Evolutionary conservation across 1,140 invertebrate genomes (phyloP).

Genomic region (Hyles vespertilio): DNA sequence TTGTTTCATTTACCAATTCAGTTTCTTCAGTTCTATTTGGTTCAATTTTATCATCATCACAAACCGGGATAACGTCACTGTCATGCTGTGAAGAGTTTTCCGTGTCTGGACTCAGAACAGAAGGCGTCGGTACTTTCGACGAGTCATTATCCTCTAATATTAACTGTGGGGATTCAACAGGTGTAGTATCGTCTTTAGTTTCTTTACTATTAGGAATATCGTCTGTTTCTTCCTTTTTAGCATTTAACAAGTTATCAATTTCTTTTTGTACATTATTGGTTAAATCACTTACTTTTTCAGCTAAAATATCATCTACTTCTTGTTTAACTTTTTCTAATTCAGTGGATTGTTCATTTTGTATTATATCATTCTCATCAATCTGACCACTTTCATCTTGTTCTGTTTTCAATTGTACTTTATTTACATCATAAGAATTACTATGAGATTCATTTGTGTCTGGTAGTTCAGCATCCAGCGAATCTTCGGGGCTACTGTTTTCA

Average conservation of each 20-base stretch:
- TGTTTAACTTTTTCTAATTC: constrained; percentile 3
- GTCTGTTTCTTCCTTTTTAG: too few relatives aligned
- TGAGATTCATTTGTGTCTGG: background rate
- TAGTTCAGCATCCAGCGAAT: background rate
- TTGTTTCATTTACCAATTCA: background rate
- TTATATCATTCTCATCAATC: constrained; percentile 3
- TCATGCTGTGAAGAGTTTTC: background rate
- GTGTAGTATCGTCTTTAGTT: too few relatives aligned
- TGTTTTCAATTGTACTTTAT: background rate
- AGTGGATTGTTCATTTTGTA: background rate
- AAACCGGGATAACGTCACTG: background rate
- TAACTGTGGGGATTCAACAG: too few relatives aligned
- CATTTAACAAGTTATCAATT: constrained; percentile 4
- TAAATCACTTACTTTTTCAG: constrained; percentile 1
- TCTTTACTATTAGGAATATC: too few relatives aligned
- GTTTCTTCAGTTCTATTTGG: background rate
- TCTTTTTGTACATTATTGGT: background rate
- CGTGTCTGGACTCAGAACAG: too few relatives aligned
- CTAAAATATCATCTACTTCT: constrained; percentile 3
- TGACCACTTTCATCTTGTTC: background rate
- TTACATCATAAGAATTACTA: background rate
- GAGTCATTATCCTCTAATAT: too few relatives aligned
- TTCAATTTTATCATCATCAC: background rate
- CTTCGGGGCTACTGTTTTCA: background rate
- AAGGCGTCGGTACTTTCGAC: too few relatives aligned